Evolutionary conservation across 2,888 invertebrate genomes (phyloP), one percentile per base, ranked within the genome.

Genomic region (Alsophila aescularia): DNA sequence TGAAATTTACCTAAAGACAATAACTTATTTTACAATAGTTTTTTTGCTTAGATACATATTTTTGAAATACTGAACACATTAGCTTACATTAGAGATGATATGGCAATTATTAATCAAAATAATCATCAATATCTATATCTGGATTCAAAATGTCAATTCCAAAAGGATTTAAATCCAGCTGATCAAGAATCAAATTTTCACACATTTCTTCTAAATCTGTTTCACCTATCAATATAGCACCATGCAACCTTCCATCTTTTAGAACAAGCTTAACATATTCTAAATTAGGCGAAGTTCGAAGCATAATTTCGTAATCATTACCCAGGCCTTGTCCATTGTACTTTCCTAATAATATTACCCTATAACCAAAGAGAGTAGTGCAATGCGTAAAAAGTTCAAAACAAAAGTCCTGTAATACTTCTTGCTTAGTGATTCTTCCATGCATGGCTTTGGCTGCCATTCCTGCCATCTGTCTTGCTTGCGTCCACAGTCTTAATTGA

Each of bases 371-470:
- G 67, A 99, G 95, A 60, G 94, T 95, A 0, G 99, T 99, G 13
- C 98, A 97, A 86, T 99, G 99, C 0, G 98, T 96, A 78, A 99
- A 99, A 29, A 99, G 86, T 87, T 99, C 99, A 90, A 99, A 99
- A 80, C 98, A 98, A 82, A 99, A 98, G 83, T 99, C 99, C 86
- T 96, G 96, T 51, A 95, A 87, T 10, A 96, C 92, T 62, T 92
- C 91, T 83, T 96, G 94, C 6, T 93, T 90, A 9, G 84, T 92
- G 6, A 93, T 75, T 60, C 86, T 86, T 0, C 93, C 94, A 58
- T 94, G 93, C 97, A 99, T 99, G 52, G 96, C 95, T 81, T 96
- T 96, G 0, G 98, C 99, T 16, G 97, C 98, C 92, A 97, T 98
- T 49, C 94, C 93, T 8, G 99, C 99, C 98, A 99, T 99, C 87